Evolutionary conservation across 1,140 invertebrate species (phyloP).

Genomic region (Cyclargus thomasi): DNA sequence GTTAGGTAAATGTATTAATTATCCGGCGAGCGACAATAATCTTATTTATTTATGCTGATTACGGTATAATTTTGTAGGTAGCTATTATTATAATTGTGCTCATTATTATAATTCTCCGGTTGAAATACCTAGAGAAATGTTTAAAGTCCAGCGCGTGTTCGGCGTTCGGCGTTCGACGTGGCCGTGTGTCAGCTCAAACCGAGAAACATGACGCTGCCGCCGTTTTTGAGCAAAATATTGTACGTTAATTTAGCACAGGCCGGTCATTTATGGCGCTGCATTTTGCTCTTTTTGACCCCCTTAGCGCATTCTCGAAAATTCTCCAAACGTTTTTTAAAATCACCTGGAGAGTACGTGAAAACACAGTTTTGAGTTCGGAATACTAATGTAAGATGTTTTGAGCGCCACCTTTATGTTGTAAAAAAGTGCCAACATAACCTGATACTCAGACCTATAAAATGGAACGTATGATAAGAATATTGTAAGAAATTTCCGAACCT

Average conservation of each 20-base stretch:
- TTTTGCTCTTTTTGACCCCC: conserved; percentile 42
- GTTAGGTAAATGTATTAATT: too few species aligned
- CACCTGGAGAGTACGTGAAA: background rate
- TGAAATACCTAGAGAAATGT: background rate
- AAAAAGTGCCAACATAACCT: background rate
- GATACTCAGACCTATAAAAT: too few species aligned
- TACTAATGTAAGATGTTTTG: background rate
- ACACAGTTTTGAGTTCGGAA: conserved; percentile 2
- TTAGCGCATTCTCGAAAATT: conserved; percentile 44
- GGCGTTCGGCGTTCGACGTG: conserved; percentile 17
- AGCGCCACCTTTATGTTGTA: background rate
- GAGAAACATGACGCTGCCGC: conserved; percentile 62
- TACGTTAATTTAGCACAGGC: conserved; percentile 69
- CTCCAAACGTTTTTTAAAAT: conserved; percentile 22
- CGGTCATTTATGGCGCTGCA: conserved; percentile 56
- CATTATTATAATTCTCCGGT: background rate
- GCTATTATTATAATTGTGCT: background rate
- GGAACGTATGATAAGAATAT: too few species aligned
- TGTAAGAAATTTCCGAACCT: too few species aligned
- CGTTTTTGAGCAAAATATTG: conserved; percentile 70
- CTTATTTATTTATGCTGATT: background rate
- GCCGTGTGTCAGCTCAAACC: conserved; percentile 43
- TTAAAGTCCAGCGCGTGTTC: background rate
- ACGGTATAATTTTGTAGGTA: background rate
- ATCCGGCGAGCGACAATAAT: background rate